Evolutionary conservation across 2,888 invertebrate species (phyloP), one percentile per base, ranked within the genome.

Genomic region (Metacarcinus magister): DNA sequence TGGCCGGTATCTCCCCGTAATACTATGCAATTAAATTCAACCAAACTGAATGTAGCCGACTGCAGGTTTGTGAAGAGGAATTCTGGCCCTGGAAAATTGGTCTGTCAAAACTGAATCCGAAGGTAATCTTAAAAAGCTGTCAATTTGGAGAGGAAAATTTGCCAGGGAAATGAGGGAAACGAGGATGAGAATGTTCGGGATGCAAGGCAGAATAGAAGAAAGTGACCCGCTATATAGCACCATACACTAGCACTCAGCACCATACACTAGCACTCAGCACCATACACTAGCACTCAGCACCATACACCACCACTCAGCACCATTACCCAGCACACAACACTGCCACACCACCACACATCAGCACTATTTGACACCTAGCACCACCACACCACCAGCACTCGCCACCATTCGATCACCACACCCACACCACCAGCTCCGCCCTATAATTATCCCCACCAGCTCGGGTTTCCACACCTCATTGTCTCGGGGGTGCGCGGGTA

Each of bases 41-140:
- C 28, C 75, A 32, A 87, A 87, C 32, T n/a, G 87, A 32, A 16
- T n/a, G 32, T 32, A 87, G 7, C 39, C 87, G 39, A 39, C 87
- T 19, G 32, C 13, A 39, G 87, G 32, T 87, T 87, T 32, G 7
- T 10, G 8, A 39, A 32, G 82, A 82, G 32, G 39, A 39, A 87
- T 87, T 87, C 87, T 87, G 87, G 39, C 87, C 39, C 87, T 2
- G 87, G 39, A 39, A 87, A 87, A 87, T 87, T 87, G 87, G 87
- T 87, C 87, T 87, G 87, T 16, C 87, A 39, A 39, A 87, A 87
- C 87, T 87, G 87, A 87, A 87, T 87, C 87, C 87, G 39, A 87
- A 87, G 10, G 87, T 39, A 87, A 87, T 87, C 87, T 87, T 39
- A 87, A 87, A 87, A 87, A 87, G 87, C 87, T 87, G 87, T 87